Percentiles rank a stretch among this genome's conserved stretches.
phyloP scores from a whole-genome alignment of 2,113 vertebrate genomes.

The human region DNA sequence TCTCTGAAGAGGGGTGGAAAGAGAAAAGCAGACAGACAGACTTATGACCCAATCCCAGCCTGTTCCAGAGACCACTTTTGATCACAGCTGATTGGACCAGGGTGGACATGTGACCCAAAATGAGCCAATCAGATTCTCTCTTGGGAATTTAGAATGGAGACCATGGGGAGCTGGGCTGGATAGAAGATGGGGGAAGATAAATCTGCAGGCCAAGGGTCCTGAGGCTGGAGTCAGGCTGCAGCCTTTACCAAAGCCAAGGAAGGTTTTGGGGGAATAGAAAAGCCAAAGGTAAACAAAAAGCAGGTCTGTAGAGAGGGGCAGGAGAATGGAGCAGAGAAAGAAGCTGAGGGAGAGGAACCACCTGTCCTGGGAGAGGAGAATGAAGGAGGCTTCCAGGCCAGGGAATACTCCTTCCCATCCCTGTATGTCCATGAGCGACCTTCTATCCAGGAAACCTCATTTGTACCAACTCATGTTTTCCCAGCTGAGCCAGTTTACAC shows the following conservation, averaged over 20 bases:
- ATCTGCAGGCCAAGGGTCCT: neutral
- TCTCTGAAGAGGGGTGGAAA: neutral
- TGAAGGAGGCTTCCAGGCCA: neutral
- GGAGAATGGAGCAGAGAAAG: neutral
- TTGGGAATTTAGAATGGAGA: neutral
- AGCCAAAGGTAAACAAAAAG: neutral
- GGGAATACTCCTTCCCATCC: neutral
- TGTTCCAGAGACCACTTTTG: neutral
- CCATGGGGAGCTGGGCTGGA: neutral
- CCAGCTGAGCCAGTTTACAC: neutral
- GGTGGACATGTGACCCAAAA: neutral
- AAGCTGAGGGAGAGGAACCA: neutral
- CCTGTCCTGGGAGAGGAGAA: neutral
- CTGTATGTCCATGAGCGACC: neutral
- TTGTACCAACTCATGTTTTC: neutral
- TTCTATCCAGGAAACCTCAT: neutral
- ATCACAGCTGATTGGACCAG: neutral
- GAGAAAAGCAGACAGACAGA: neutral
- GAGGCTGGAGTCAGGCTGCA: neutral
- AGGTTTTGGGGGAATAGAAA: neutral
- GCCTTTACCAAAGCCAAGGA: neutral
- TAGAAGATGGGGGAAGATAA: neutral
- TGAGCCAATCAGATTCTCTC: neutral
- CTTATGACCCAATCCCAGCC: neutral
- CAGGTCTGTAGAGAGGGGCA: neutral